Percentiles rank a stretch among this genome's conserved stretches.
Conservation (phyloP, 2,888 invertebrate species). For the Bellardia pandia region DNA sequence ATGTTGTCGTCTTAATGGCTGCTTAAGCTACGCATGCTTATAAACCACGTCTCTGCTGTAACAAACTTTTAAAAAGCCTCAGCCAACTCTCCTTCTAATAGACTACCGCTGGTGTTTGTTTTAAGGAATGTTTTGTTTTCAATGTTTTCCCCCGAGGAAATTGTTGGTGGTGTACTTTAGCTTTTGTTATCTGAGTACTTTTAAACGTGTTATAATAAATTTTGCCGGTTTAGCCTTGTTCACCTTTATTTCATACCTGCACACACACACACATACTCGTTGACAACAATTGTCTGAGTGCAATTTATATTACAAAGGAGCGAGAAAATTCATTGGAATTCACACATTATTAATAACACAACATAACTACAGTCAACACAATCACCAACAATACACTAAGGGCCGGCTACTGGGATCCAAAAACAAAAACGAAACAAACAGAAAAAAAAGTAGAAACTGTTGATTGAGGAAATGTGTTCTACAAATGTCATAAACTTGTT, state of each 20-base stretch:
- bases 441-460: not conserved
- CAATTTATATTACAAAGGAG: conserved; percentile 42
- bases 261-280: conserved; percentile 8
- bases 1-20: conserved; percentile 53
- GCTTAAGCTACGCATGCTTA: conserved; percentile 43
- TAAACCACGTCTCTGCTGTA: not conserved
- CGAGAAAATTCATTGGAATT: conserved; percentile 62
- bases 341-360: conserved; percentile 63
- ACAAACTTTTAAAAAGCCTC: conserved; percentile 19
- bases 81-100: conserved; percentile 1
- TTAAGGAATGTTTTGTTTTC: conserved; percentile 24
- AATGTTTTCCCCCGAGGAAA: conserved; percentile 57
- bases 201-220: conserved; percentile 67
- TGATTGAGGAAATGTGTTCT: conserved; percentile 54
- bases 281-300: conserved; percentile 47
- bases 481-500: conserved; percentile 70
- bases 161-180: conserved; percentile 55
- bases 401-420: conserved; percentile 3
- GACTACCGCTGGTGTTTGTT: not conserved
- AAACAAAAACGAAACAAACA: not conserved
- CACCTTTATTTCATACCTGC: conserved; percentile 38
- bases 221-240: conserved; percentile 40
- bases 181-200: conserved; percentile 59
- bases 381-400: conserved; percentile 56
- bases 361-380: not conserved